These are phyloP conservation scores for Pseudeuparius sepicola DNA, from an alignment of 2,888 invertebrate genomes.

Conservation along the genomic window DNA sequence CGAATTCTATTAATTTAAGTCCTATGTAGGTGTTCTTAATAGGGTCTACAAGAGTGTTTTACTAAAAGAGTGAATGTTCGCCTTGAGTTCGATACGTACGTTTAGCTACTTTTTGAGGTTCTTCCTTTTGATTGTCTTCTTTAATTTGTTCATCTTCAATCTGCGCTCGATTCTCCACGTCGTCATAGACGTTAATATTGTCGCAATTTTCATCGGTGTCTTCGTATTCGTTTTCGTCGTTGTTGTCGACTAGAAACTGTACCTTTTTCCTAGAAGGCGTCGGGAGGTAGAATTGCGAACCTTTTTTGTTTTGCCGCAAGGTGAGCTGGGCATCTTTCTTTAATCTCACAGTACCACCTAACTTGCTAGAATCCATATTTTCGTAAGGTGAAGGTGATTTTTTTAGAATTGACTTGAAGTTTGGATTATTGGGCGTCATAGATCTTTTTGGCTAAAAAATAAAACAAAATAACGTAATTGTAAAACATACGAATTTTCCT, in stretches of 20 bases:
- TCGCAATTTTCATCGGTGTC: conserved; percentile 21
- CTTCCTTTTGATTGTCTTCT: conserved; percentile 2
- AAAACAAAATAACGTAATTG: background rate
- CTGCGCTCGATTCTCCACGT: too few species aligned
- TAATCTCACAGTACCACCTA: too few species aligned
- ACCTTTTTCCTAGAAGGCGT: conserved; percentile 61
- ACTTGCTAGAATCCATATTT: conserved; percentile 25
- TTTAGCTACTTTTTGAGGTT: background rate
- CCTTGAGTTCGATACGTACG: too few species aligned
- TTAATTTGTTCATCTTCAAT: background rate
- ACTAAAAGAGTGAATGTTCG: too few species aligned
- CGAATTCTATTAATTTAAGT: too few species aligned
- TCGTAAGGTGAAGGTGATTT: conserved; percentile 38
- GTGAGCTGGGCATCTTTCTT: too few species aligned
- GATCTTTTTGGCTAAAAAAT: conserved; percentile 9
- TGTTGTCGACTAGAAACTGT: conserved; percentile 49
- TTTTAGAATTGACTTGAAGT: conserved; percentile 47
- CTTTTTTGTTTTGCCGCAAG: too few species aligned
- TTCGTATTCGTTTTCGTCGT: conserved; percentile 12
- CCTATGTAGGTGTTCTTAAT: too few species aligned
- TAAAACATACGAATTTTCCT: conserved; percentile 6
- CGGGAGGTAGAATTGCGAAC: conserved; percentile 55
- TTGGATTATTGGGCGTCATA: conserved; percentile 23
- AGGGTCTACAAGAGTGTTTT: too few species aligned
- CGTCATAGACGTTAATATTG: too few species aligned